phyloP scores from a whole-genome alignment of 2,797 vertebrate genomes.

The Myotis findleyi region DNA sequence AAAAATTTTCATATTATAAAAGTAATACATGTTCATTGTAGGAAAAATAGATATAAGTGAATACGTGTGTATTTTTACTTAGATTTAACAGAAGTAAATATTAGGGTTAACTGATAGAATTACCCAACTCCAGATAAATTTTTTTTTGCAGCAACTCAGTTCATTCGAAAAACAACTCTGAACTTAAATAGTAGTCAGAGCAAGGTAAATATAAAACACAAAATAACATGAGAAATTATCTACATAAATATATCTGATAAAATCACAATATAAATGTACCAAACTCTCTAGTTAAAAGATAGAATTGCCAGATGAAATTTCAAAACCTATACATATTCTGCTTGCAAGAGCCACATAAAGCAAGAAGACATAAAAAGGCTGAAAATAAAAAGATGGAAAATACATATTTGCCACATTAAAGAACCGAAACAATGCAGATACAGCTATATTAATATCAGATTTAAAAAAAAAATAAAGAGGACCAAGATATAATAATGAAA shows the following conservation, averaged over 20 bases:
- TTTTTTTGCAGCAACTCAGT: not conserved
- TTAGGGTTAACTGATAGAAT: not conserved
- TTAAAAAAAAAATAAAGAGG: not conserved
- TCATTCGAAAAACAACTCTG: not conserved
- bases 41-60: not conserved
- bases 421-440: not conserved
- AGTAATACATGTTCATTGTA: not conserved
- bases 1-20: slow-evolving; percentile 4
- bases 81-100: slow-evolving; percentile 46
- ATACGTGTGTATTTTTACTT: not conserved
- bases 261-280: not conserved
- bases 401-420: not conserved
- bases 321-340: not conserved
- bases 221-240: not conserved
- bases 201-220: not conserved
- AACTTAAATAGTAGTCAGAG: not conserved
- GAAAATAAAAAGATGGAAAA: slow-evolving; percentile 13
- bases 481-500: not conserved
- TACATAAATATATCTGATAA: not conserved
- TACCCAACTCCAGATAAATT: not conserved
- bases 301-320: not conserved
- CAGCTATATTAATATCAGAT: not conserved
- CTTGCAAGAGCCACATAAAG: not conserved
- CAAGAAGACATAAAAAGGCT: not conserved
- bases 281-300: not conserved